Evolutionary conservation across 2,888 invertebrate genomes (phyloP), one percentile per base, ranked within the genome.

Genomic region (Hemistola chrysoprasaria): DNA sequence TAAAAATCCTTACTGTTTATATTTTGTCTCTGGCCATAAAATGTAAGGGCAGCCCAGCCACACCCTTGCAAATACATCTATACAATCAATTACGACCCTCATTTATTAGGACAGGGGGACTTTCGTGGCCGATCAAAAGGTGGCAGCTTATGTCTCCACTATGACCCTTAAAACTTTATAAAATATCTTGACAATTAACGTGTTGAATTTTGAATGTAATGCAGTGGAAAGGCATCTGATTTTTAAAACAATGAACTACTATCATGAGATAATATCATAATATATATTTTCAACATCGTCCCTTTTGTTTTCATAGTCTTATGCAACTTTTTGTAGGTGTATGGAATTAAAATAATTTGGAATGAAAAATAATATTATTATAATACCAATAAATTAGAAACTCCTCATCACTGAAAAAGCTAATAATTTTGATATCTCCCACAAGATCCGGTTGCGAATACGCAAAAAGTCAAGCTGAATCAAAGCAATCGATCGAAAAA

Each of bases 391-490:
- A 27, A 28, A 29, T 11, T 40, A 41, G 37, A 38, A 30, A 38
- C 20, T 29, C 24, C 27, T 39, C 11, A 36, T 44, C 39, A 40
- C 27, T 37, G 27, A 39, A 38, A 41, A 40, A 37, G 2, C 8
- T 39, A 43, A 48, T 43, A 25, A 40, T 46, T 38, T 40, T 44
- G 40, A 25, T 11, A 24, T 32, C 26, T 26, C 21, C 35, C 23
- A 24, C 33, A 26, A 50, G 46, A 53, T 55, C 57, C 57, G 57
- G 57, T 49, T 47, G 45, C 32, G 25, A 33, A 36, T 31, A 40
- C 47, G 58, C 61, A 69, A 68, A 67, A 58, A 53, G 29, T 47
- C 45, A 42, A 51, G 38, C 50, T 41, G 52, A 52, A 43, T 55
- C 39, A 51, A 41, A 58, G 46, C 50, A 41, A 56, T 60, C 53